A percentile compares a stretch with the other conserved stretches of the same genome.
phyloP scores from a whole-genome alignment of 1,140 invertebrate genomes.

The Listronotus bonariensis region DNA sequence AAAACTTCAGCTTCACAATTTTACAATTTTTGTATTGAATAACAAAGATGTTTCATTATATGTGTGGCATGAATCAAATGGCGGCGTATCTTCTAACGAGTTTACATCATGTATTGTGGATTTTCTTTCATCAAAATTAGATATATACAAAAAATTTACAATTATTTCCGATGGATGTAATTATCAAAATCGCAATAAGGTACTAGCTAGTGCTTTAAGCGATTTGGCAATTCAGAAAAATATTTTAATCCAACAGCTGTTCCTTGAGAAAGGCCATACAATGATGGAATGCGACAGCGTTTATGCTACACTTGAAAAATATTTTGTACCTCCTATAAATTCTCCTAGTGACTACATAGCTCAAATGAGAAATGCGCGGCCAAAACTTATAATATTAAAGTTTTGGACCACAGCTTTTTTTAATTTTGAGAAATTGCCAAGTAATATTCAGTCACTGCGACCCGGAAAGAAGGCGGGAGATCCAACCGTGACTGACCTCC shows the following conservation, averaged over 20 bases:
- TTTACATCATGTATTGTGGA: neutral
- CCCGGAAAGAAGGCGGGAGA: constrained; percentile 2
- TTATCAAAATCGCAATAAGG: too few relatives aligned
- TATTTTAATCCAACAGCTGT: too few relatives aligned
- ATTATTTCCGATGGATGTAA: too few relatives aligned
- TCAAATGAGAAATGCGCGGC: constrained; percentile 28
- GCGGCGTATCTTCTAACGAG: neutral
- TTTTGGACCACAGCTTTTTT: constrained; percentile 1
- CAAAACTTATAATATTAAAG: constrained; percentile 21
- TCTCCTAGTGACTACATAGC: constrained; percentile 37
- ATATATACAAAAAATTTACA: too few relatives aligned
- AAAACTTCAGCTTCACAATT: constrained; percentile 2
- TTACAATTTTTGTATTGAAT: constrained; percentile 1
- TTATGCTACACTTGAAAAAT: constrained; percentile 42
- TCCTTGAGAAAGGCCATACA: constrained; percentile 48
- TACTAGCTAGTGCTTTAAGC: too few relatives aligned
- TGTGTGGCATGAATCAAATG: constrained; percentile 1
- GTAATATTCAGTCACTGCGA: neutral
- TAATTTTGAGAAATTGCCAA: neutral
- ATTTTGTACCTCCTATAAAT: constrained; percentile 37
- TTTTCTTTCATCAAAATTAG: neutral
- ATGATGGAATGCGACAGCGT: constrained; percentile 53
- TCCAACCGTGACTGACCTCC: constrained; percentile 2
- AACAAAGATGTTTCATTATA: neutral
- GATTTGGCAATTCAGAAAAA: neutral